Conservation (phyloP, 2,888 invertebrate species). For the Leptothorax acervorum region DNA sequence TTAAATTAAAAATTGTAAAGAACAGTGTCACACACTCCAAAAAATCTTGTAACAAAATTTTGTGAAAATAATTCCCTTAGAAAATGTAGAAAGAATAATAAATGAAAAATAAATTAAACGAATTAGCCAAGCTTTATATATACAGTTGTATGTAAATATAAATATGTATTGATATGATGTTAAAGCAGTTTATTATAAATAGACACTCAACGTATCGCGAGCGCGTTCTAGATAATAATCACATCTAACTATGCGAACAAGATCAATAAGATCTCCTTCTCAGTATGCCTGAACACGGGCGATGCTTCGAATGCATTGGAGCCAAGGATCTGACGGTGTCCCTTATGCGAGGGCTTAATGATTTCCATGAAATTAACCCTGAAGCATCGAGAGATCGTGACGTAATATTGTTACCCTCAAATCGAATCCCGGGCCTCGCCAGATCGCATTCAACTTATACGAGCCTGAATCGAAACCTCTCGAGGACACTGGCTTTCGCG, state of each 20-base stretch:
- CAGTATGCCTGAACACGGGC: background rate
- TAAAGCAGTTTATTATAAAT: background rate
- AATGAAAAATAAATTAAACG: background rate
- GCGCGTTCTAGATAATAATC: background rate
- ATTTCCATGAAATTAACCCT: conserved; percentile 43
- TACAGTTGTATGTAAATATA: background rate
- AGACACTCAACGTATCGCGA: background rate
- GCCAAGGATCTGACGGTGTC: background rate
- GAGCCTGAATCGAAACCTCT: conserved; percentile 35
- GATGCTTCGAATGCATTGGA: background rate
- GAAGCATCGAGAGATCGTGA: conserved; percentile 28
- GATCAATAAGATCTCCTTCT: background rate
- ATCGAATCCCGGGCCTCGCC: conserved; percentile 12
- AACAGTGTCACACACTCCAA: background rate
- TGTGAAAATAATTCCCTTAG: background rate
- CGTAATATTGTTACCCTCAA: conserved; percentile 35
- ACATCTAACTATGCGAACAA: background rate
- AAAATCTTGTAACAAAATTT: background rate
- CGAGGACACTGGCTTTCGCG: conserved; percentile 17
- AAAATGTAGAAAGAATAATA: background rate
- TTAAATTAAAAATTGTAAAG: background rate
- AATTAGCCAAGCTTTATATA: background rate
- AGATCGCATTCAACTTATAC: conserved; percentile 29
- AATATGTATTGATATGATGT: background rate
- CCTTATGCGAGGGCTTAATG: conserved; percentile 2